A percentile compares a stretch with the other conserved stretches of the same genome.
Evolutionary conservation across 53 echinoderm and acorn worm species (phyloP).

Genomic region (Echinometra lucunter): DNA sequence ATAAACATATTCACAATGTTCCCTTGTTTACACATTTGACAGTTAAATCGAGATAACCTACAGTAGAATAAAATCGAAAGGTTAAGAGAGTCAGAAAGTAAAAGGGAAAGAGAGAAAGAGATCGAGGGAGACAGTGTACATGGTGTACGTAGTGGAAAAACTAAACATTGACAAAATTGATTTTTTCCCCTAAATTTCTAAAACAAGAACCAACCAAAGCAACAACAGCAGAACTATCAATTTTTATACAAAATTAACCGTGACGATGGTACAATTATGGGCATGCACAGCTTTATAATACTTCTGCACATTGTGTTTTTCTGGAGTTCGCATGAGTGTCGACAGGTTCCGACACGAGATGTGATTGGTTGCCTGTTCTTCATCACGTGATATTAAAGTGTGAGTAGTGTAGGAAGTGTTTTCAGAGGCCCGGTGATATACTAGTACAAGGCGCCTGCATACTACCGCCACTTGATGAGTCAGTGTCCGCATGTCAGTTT

Average conservation of each 20-base stretch:
- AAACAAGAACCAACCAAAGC: too few species aligned
- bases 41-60: background rate
- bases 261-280: too few species aligned
- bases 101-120: background rate
- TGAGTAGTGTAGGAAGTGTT: background rate
- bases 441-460: background rate
- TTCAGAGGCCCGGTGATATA: background rate
- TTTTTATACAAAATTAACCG: too few species aligned
- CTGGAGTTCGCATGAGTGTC: background rate
- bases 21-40: background rate
- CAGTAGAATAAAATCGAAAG: background rate
- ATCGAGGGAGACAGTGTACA: background rate
- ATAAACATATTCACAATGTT: background rate
- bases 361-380: background rate
- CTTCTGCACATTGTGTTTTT: background rate
- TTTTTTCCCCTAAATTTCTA: too few species aligned
- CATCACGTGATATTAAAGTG: background rate
- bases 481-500: too few species aligned
- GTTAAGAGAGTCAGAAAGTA: background rate
- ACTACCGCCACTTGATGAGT: background rate
- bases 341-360: background rate
- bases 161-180: background rate
- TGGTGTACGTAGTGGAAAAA: too few species aligned
- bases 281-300: too few species aligned
- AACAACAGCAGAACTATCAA: too few species aligned